Conservation (phyloP, 2,797 vertebrate species). For the Glossophaga mutica region DNA sequence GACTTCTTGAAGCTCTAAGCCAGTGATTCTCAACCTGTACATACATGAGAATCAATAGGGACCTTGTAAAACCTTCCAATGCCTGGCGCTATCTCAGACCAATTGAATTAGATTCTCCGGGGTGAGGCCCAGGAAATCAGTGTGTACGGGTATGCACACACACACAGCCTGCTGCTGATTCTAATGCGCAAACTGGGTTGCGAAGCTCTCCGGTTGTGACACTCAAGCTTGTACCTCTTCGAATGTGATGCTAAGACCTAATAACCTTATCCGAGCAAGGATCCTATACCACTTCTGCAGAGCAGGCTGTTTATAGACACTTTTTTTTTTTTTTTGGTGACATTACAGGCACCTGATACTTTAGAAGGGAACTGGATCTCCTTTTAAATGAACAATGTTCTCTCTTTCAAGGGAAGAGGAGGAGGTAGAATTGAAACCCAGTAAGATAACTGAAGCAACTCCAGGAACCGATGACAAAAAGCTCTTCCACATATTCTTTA, state of each 20-base stretch:
- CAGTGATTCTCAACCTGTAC: background rate
- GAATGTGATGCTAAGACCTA: background rate
- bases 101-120: background rate
- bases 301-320: background rate
- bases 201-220: background rate
- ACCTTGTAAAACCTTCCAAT: background rate
- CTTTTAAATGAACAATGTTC: slow-evolving; percentile 71
- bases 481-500: slow-evolving; percentile 51
- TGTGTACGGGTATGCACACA: background rate
- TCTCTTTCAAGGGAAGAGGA: slow-evolving; percentile 59
- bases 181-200: background rate
- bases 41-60: background rate
- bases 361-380: slow-evolving; percentile 55
- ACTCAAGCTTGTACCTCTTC: background rate
- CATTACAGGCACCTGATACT: slow-evolving; percentile 25
- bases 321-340: slow-evolving; percentile 13
- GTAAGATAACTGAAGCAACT: slow-evolving; percentile 61
- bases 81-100: background rate
- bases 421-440: slow-evolving; percentile 62
- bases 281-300: background rate
- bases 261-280: background rate
- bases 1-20: background rate
- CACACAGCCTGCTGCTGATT: background rate
- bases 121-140: background rate
- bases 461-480: slow-evolving; percentile 57